Conservation (phyloP, 2,888 invertebrate genomes). For the Lasioglossum vierecki region DNA sequence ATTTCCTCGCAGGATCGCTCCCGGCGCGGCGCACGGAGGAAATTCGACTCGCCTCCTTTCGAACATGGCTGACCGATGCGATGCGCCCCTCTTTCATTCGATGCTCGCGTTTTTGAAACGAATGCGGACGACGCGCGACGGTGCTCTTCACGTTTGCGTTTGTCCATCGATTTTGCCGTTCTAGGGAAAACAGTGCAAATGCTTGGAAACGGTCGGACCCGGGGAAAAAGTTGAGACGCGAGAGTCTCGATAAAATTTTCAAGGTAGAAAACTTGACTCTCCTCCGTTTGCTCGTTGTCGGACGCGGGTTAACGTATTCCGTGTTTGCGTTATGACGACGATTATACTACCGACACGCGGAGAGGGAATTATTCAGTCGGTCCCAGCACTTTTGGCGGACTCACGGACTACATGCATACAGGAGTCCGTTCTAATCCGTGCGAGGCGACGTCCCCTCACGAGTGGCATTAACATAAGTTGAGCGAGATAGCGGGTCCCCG, state of each 20-base stretch:
- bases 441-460: constrained; percentile 46
- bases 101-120: background rate
- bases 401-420: background rate
- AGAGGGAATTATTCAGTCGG: constrained; percentile 8
- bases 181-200: background rate
- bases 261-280: background rate
- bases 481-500: constrained; percentile 51
- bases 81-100: background rate
- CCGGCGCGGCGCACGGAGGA: background rate
- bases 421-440: constrained; percentile 50
- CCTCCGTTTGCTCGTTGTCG: background rate
- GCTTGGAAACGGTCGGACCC: background rate
- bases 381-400: background rate
- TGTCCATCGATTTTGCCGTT: background rate
- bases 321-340: background rate
- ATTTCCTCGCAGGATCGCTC: background rate
- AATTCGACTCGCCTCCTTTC: background rate
- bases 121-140: background rate
- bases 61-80: background rate
- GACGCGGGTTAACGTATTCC: background rate
- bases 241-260: background rate
- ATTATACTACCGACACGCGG: background rate
- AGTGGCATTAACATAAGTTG: constrained; percentile 69
- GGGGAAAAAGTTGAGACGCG: background rate
- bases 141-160: background rate